Evolutionary conservation across 2,888 invertebrate genomes (phyloP).

Genomic region (Sicus ferrugineus): DNA sequence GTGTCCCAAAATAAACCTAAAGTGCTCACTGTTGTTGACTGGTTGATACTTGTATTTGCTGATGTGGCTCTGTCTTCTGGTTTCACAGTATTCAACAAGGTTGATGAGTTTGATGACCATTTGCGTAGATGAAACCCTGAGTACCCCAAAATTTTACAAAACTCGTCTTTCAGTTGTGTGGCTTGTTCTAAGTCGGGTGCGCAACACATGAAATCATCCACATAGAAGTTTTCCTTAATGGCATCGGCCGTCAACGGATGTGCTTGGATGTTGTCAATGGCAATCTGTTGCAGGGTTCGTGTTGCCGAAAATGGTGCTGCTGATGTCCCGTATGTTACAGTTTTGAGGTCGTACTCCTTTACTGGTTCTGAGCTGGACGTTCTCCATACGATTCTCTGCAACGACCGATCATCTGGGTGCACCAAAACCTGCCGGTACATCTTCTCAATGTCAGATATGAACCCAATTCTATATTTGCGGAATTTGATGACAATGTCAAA

Average conservation of each 20-base stretch:
- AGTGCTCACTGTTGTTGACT: slow-evolving; percentile 1
- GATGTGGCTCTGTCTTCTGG: background rate
- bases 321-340: no score
- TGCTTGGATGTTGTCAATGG: no score
- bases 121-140: background rate
- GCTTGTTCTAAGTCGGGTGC: no score
- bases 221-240: no score
- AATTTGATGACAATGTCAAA: slow-evolving; percentile 23
- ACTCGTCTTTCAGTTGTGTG: no score
- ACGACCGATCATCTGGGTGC: slow-evolving; percentile 15
- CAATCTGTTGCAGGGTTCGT: no score
- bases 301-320: no score
- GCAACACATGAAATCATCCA: no score
- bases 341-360: slow-evolving; percentile 17
- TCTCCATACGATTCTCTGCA: slow-evolving; percentile 26
- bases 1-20: slow-evolving; percentile 17
- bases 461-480: slow-evolving; percentile 23
- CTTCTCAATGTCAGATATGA: slow-evolving; percentile 27
- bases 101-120: background rate
- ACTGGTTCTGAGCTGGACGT: background rate
- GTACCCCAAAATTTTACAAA: no score
- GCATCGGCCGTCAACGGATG: no score
- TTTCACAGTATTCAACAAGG: no score
- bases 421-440: slow-evolving; percentile 35
- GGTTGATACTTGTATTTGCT: background rate